Base-by-base conservation (phyloP, 2,113 vertebrate species). In the Apus apus region DNA sequence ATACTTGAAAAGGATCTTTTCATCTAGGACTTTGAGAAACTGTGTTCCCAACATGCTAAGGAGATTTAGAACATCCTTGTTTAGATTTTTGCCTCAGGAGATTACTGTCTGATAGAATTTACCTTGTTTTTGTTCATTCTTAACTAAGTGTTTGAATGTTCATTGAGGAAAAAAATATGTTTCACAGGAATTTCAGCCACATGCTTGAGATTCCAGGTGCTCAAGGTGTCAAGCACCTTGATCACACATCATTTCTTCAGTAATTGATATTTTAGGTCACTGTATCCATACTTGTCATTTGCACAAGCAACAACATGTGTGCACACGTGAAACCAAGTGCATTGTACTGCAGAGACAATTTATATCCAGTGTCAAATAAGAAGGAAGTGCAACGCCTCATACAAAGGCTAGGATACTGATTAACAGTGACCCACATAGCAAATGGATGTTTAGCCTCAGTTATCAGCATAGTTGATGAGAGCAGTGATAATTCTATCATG, bases 1-100 rank as follows among this genome's bases (percentile, higher is more conserved):
- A 71, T 87, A 27, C 36, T 92, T 94, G 76, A 92, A 95, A 94
- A 74, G 50, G 50, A 84, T 64, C 54, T 90, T 96, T 95, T 92
- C 23, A 92, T 96, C 67, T 66, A 25, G 46, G 45, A 15, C 58
- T 90, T 72, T 51, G 26, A 81, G 51, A 65, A 51, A 40, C 58
- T 21, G 26, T 38, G 40, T 0, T 0, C 61, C 48, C 36, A 56
- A 75, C 7, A 5, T 22, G 22, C 29, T 66, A 43, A 93, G 46
- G 53, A 80, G 61, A 32, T 86, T 73, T 27, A 18, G 30, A 65
- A 88, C 54, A 80, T 48, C 56, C 54, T 57, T 27, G 36, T 58
- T 51, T 64, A 68, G 60, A 30, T 13, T 72, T 74, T 89, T 78
- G 38, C 66, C 53, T 66, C 23, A 1, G 30, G 81, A 91, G 64